Evolutionary conservation across 2,113 vertebrate genomes (phyloP).

Genomic region (Crotalus tigris): DNA sequence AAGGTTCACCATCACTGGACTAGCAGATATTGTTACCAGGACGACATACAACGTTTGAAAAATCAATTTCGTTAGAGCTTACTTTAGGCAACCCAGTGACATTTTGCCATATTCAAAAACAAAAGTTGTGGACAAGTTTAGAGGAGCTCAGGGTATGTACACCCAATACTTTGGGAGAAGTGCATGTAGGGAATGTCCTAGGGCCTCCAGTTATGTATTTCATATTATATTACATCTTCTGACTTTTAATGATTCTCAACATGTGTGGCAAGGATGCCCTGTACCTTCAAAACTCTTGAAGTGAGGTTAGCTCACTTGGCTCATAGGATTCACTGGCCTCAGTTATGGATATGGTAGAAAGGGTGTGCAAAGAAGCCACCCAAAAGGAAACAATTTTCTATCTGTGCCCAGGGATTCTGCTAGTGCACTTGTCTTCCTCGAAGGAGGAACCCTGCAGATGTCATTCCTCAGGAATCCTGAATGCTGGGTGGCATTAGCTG

Average conservation of each 20-base stretch:
- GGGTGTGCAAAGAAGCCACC: neutral
- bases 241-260: neutral
- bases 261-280: neutral
- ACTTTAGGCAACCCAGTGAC: neutral
- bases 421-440: neutral
- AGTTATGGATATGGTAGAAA: neutral
- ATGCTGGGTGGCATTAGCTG: neutral
- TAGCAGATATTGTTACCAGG: neutral
- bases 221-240: neutral
- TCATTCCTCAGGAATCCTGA: slow-evolving; percentile 2
- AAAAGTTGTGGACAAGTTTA: neutral
- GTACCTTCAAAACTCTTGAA: neutral
- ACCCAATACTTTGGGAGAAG: neutral
- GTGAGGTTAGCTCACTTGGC: neutral
- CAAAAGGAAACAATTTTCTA: neutral
- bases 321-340: neutral
- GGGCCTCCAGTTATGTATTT: neutral
- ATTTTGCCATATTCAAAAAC: neutral
- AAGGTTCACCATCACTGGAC: neutral
- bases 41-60: neutral
- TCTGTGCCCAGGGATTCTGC: neutral
- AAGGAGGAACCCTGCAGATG: slow-evolving; percentile 9
- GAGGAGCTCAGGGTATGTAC: neutral
- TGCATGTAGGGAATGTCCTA: neutral
- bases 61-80: neutral